Conservation (phyloP, 2,888 invertebrate genomes). For the Dicroscelio sp. region DNA sequence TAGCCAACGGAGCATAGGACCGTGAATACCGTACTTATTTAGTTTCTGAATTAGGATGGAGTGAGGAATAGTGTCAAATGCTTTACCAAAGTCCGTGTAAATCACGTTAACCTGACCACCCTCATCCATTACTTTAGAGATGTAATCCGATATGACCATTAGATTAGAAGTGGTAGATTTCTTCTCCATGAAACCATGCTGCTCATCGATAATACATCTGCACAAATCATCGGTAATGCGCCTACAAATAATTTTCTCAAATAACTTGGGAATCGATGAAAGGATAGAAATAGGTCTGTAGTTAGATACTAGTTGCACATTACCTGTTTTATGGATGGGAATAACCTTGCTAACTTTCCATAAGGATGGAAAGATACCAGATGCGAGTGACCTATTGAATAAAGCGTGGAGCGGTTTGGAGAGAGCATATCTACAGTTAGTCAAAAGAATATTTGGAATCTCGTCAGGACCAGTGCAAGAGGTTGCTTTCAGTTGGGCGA, state of each 20-base stretch:
- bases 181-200: constrained; percentile 57
- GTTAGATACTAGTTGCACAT: constrained; percentile 58
- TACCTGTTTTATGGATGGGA: constrained; percentile 73
- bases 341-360: constrained; percentile 71
- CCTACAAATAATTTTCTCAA: constrained; percentile 65
- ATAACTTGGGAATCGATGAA: constrained; percentile 68
- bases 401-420: not conserved
- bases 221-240: not conserved
- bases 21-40: not conserved
- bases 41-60: not conserved
- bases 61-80: not conserved
- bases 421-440: not conserved
- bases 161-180: constrained; percentile 80
- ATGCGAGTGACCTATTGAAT: constrained; percentile 53
- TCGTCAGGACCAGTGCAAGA: not conserved
- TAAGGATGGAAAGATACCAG: constrained; percentile 65
- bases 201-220: not conserved
- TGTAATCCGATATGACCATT: constrained; percentile 66
- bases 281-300: constrained; percentile 75
- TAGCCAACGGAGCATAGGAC: not conserved
- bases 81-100: not conserved
- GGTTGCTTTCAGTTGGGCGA: not conserved
- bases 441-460: not conserved
- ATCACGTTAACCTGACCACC: not conserved
- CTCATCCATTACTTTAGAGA: not conserved